Evolutionary conservation across 2,888 invertebrate genomes (phyloP), one percentile per base, ranked within the genome.

Genomic region (Iphiclides podalirius): DNA sequence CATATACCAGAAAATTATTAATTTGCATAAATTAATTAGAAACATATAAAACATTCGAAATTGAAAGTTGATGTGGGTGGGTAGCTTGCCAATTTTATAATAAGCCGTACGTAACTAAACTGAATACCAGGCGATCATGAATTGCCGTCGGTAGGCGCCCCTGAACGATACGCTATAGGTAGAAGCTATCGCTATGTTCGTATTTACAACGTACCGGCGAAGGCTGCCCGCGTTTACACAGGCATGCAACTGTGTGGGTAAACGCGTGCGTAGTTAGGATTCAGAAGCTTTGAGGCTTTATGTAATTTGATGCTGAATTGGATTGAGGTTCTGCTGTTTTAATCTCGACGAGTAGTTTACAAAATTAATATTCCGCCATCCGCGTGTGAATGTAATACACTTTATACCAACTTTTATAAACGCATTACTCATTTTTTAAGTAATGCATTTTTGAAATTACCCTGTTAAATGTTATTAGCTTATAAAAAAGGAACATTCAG

Each of bases 251-350:
- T 68, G 66, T 66, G 69, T 65, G 67, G 58, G 58, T 53, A 45
- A 50, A 66, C 47, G 55, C 54, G 47, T 54, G 58, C 55, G 57
- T 60, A 61, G 66, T 70, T 66, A 67, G 67, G 59, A 73, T 68
- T 71, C 73, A 72, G 68, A 68, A 74, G 77, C 80, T 78, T 78
- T 77, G 75, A 78, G 70, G 77, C 74, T 79, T 80, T 82, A 78
- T 76, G 79, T 82, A 79, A 84, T 82, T 82, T 79, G 79, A 70
- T 70, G 71, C 66, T 74, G 74, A 75, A 81, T 80, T 77, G 72
- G 67, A 79, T 79, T 73, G 71, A 70, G 64, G 66, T 67, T 74
- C 66, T 60, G 57, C 57, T 64, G 64, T 60, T 74, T 75, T 70
- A 66, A 67, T 63, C 63, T 61, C 61, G 64, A 63, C 68, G 66